Conservation (phyloP, 2,888 invertebrate species). For the Heliconius erato region DNA sequence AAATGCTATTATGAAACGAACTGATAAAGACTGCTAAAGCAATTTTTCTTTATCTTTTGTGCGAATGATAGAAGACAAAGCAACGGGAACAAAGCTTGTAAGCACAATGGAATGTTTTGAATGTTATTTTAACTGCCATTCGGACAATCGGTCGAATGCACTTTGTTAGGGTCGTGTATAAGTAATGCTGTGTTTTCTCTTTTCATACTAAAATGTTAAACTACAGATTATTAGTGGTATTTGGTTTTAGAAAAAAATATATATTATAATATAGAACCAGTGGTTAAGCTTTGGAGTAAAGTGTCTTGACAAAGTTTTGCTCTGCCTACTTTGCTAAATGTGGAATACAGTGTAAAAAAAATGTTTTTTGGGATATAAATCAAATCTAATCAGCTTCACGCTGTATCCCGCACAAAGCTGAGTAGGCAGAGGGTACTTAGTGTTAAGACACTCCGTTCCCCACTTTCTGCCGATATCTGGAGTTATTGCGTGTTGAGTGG, state of each 20-base stretch:
- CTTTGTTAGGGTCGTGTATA: conserved; percentile 38
- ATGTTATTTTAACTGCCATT: conserved; percentile 50
- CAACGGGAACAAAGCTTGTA: conserved; percentile 63
- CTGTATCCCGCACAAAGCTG: no score
- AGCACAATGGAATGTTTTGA: conserved; percentile 60
- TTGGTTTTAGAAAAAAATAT: neutral
- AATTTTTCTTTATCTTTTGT: conserved; percentile 79
- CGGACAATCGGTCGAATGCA: conserved; percentile 47
- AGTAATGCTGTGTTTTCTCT: conserved; percentile 9
- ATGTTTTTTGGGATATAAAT: no score
- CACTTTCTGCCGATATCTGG: no score
- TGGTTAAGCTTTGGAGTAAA: no score
- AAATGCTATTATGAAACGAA: conserved; percentile 70
- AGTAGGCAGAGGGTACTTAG: no score
- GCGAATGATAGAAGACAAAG: conserved; percentile 56
- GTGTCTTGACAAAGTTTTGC: no score
- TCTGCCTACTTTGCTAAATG: no score
- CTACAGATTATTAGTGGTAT: neutral
- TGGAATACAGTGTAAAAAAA: no score
- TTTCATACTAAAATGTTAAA: neutral
- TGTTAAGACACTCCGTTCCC: no score
- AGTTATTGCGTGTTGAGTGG: no score
- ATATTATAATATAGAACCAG: neutral
- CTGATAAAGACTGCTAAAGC: conserved; percentile 72
- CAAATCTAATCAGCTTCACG: no score